Base-by-base conservation (phyloP, 2,888 invertebrate species). In the Epistrophe grossulariae region DNA sequence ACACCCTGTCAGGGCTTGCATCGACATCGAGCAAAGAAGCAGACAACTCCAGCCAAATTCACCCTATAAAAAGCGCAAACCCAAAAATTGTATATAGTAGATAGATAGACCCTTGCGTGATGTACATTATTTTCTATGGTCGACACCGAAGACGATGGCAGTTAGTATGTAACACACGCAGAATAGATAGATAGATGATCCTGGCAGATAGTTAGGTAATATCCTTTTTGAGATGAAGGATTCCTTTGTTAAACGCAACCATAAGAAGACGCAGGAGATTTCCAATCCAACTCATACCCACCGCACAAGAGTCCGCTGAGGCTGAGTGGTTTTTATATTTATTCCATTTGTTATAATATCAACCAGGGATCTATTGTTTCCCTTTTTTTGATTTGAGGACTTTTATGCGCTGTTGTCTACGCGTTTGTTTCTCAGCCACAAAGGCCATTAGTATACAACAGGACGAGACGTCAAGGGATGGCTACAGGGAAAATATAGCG, bases 341-440 rank as follows among this genome's bases (percentile, higher is more conserved):
- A 79, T 87, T 83, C 83, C 87, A 87, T 87, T 87, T 83, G 83
- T 87, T 83, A 74, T 40, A 79, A 87, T 83, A 87, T 83, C 87
- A 79, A 83, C 57, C 74, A 83, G 59, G 87, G 83, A 79, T 79
- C 87, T 83, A 79, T 87, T 87, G 87, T 87, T 87, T 83, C 87
- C 83, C 76, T 84, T 87, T 62, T 77, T 74, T 71, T 62, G 70
- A 79, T 83, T 79, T 59, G 60, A 83, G 83, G 68, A 82, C 76
- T 83, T 70, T 72, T 82, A 72, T 77, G 66, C 35, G 70, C n/a
- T 60, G 64, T 68, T 59, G 64, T 68, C 17, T 48, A 64, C 74
- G 83, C 72, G 24, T 24, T 24, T 68, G 72, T 52, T 55, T 77
- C 17, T 77, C 68, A 57, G 77, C 55, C 28, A 84, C 59, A 80